Evolutionary conservation across 2,888 invertebrate species (phyloP), one percentile per base, ranked within the genome.

Genomic region (Agrypnus murinus): DNA sequence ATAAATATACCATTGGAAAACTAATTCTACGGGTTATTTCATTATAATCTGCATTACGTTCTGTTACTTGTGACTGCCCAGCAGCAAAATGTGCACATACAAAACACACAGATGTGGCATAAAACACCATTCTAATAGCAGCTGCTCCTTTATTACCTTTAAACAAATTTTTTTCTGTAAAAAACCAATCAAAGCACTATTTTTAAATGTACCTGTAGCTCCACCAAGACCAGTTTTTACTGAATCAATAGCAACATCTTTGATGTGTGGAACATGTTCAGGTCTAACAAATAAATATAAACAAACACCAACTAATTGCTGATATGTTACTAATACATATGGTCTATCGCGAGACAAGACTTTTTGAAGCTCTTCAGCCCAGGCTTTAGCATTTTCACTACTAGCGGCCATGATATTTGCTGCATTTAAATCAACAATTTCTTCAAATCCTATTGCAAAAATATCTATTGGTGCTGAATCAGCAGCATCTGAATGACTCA

Each of bases 61-160:
- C 99, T 70, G 89, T 89, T 10, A 97, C 93, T 87, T 99, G 98
- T 0, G 96, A 95, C 83, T 99, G 99, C 0, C 99, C 99, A 58
- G 99, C 99, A 70, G 99, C 98, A 86, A 99, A 98, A 87, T 99
- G 99, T 34, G 98, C 97, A 85, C 99, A 99, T 5, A 99, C 95
- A 87, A 99, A 99, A 84, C 98, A 98, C 77, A 99, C 86, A 0
- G 98, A 98, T 0, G 98, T 96, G 55, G 96, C 95, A 84, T 97
- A 93, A 59, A 97, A 88, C 0, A 96, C 94, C 84, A 98, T 92
- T 64, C 98, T 90, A 79, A 99, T 96, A 6, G 95, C 97, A 48
- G 95, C 95, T 12, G 95, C 98, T 3, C 99, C 99, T 87, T 99
- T 99, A 84, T 99, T 99, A 5, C 95, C 95, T 80, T 59, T 10